Percentiles rank a stretch among this genome's conserved stretches.
phyloP scores from a whole-genome alignment of 1,140 invertebrate genomes.

The Drosophila funebris region DNA sequence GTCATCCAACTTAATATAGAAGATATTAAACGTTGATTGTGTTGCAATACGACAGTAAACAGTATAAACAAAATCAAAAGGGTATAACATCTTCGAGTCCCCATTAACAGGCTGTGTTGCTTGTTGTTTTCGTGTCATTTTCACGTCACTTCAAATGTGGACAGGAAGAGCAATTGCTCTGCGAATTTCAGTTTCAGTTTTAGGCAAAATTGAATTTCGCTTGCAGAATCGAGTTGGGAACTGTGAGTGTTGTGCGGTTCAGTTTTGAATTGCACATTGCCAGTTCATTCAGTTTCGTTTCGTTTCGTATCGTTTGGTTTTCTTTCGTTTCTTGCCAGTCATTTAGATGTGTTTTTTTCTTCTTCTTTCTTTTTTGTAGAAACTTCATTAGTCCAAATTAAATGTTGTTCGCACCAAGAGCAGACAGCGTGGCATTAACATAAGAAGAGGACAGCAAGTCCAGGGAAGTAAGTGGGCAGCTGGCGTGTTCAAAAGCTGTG shows the following conservation, averaged over 20 bases:
- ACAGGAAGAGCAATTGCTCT: slow-evolving; percentile 58
- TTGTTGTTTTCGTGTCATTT: slow-evolving; percentile 60
- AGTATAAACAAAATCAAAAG: no score
- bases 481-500: background rate
- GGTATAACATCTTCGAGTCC: background rate
- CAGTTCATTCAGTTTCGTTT: slow-evolving; percentile 4
- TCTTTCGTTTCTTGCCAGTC: slow-evolving; percentile 21
- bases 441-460: background rate
- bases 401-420: slow-evolving; percentile 66
- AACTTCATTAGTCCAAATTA: slow-evolving; percentile 78
- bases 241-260: background rate
- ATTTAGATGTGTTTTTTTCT: slow-evolving; percentile 40
- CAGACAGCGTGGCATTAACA: slow-evolving; percentile 70
- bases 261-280: no score
- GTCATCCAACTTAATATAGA: no score
- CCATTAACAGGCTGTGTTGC: background rate
- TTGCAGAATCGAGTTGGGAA: slow-evolving; percentile 12
- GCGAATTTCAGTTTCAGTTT: slow-evolving; percentile 34
- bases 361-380: no score
- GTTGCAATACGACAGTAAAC: no score
- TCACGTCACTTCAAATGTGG: slow-evolving; percentile 70
- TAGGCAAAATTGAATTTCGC: slow-evolving; percentile 42
- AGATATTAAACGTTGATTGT: no score
- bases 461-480: background rate
- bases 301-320: slow-evolving; percentile 8